These are phyloP conservation scores for Lasioglossum villosulum DNA, from an alignment of 2,888 invertebrate species.

Conservation along the genomic window DNA sequence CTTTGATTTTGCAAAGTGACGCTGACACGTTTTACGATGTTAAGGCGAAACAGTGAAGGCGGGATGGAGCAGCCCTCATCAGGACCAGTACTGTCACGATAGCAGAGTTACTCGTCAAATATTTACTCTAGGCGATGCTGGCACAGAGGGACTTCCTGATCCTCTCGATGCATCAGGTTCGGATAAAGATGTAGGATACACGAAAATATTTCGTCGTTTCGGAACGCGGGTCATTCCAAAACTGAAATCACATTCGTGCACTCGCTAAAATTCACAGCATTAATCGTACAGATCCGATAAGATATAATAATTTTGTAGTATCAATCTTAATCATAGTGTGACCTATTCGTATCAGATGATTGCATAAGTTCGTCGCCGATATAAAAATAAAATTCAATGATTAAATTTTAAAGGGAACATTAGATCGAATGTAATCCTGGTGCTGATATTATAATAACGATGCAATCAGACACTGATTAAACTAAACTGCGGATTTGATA, in stretches of 20 bases:
- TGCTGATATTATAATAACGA: neutral
- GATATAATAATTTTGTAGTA: neutral
- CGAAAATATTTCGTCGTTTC: constrained; percentile 56
- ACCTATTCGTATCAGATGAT: neutral
- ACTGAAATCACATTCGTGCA: neutral
- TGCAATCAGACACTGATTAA: neutral
- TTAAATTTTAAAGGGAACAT: no score
- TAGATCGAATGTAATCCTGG: no score
- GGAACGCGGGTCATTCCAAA: neutral
- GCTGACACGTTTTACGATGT: constrained; percentile 43
- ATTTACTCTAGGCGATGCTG: constrained; percentile 75
- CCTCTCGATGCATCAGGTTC: constrained; percentile 37
- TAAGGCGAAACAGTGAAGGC: constrained; percentile 51
- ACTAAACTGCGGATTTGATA: no score
- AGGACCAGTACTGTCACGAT: constrained; percentile 69
- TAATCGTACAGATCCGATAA: neutral
- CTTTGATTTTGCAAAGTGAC: constrained; percentile 72
- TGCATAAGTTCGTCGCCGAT: no score
- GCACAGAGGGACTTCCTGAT: constrained; percentile 58
- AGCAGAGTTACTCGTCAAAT: constrained; percentile 75
- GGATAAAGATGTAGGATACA: constrained; percentile 37
- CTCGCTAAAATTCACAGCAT: neutral
- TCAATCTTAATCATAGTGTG: neutral
- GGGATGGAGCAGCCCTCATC: constrained; percentile 72
- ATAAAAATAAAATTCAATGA: no score